Base-by-base conservation (phyloP, 2,888 invertebrate genomes). In the Campoletis raptor region DNA sequence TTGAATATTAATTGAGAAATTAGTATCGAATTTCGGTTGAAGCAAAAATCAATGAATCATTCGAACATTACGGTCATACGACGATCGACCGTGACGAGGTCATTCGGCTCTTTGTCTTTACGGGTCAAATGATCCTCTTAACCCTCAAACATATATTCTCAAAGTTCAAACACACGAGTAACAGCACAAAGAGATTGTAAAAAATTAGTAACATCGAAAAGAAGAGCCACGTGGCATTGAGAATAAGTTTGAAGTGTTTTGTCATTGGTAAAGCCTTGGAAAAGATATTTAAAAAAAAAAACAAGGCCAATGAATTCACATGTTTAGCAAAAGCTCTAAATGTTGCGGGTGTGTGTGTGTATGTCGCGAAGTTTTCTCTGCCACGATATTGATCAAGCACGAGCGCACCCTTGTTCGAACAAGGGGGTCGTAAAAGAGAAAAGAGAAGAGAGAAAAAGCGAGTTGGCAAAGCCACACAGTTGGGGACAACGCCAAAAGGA, bases 341-440 rank as follows among this genome's bases (percentile, higher is more conserved):
- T 54, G n/a, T 24, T 24, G 74, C 57, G 70, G 54, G 64, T 45
- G 42, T 69, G 81, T 69, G 81, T 74, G 79, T 67, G 78, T 72
- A 70, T 67, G 48, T 77, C 54, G 74, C 48, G 52, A 42, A 37
- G 52, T 69, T 69, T 52, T 74, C 82, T 69, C 57, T 40, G 69
- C 66, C 54, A 74, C 57, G 82, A 85, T 83, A 83, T 73, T 85
- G 86, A 85, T 89, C 84, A 88, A 82, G 89, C 85, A 61, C 67
- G 78, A 74, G 81, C 86, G 54, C 80, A 81, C 82, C 64, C 84
- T 77, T 74, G 52, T 42, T 72, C 61, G 61, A 40, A 66, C 80
- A 85, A 81, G 82, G 15, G 77, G 77, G 83, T 73, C 78, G 74
- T 81, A 90, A 54, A 74, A 73, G 57, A 79, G 69, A 80, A 81